These are phyloP conservation scores for Drosophila ochracea DNA, from an alignment of 2,888 invertebrate species.

Conservation along the genomic window DNA sequence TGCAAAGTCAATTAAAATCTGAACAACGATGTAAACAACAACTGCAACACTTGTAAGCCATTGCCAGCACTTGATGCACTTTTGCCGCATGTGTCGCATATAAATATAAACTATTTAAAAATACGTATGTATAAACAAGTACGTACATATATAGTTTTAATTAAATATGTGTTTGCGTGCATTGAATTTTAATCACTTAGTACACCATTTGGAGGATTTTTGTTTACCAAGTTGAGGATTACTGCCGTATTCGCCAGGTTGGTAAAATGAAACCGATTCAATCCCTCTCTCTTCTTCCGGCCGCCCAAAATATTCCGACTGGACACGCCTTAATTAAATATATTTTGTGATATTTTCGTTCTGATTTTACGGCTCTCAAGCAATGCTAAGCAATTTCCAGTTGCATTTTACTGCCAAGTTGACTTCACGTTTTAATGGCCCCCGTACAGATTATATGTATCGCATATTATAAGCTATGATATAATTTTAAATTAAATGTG, in stretches of 20 bases:
- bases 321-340: slow-evolving; percentile 50
- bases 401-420: slow-evolving; percentile 34
- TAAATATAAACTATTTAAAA: slow-evolving; percentile 18
- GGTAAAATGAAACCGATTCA: slow-evolving; percentile 41
- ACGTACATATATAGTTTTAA: slow-evolving; percentile 50
- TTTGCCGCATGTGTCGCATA: slow-evolving; percentile 49
- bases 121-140: background rate
- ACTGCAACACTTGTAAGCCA: slow-evolving; percentile 41
- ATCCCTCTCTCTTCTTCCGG: slow-evolving; percentile 3
- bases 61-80: slow-evolving; percentile 39
- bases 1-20: slow-evolving; percentile 74
- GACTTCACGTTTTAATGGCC: slow-evolving; percentile 34
- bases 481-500: slow-evolving; percentile 50
- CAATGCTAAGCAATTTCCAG: slow-evolving; percentile 14
- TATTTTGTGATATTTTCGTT: slow-evolving; percentile 33
- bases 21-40: slow-evolving; percentile 70
- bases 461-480: slow-evolving; percentile 43
- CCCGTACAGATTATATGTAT: slow-evolving; percentile 11
- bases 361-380: slow-evolving; percentile 34
- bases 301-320: slow-evolving; percentile 7
- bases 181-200: slow-evolving; percentile 72
- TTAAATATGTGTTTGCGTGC: slow-evolving; percentile 72
- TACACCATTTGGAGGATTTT: slow-evolving; percentile 45
- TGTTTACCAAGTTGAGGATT: slow-evolving; percentile 41
- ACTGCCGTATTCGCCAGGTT: slow-evolving; percentile 36